Evolutionary conservation across 2,888 invertebrate genomes (phyloP).

Genomic region (Branchellion lobata): DNA sequence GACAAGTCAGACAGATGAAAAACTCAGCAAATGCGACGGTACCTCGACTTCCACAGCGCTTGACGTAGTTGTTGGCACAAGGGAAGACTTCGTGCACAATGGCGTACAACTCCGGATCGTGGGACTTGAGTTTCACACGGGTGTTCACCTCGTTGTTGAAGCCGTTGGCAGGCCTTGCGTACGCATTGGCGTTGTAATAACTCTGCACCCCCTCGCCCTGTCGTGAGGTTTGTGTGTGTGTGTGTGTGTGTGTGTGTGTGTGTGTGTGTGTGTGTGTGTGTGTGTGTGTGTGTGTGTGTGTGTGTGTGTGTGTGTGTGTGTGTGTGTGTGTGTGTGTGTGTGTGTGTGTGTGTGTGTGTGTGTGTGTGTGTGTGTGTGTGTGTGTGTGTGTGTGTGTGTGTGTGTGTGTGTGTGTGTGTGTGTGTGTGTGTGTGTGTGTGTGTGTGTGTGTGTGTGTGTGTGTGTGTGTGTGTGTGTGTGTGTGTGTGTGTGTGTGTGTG

Average conservation of each 20-base stretch:
- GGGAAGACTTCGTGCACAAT: constrained; percentile 53
- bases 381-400: no score
- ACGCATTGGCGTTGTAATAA: constrained; percentile 54
- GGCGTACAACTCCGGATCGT: constrained; percentile 53
- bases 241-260: constrained; percentile 16
- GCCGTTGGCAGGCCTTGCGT: constrained; percentile 51
- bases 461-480: no score
- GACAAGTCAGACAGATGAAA: no score
- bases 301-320: constrained; percentile 15
- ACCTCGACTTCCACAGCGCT: constrained; percentile 52
- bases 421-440: no score
- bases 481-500: no score
- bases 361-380: no score
- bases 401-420: no score
- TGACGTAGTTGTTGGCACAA: constrained; percentile 54
- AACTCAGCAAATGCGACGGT: no score
- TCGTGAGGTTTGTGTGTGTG: neutral
- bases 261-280: constrained; percentile 22
- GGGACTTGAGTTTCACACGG: constrained; percentile 51
- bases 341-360: neutral
- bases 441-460: no score
- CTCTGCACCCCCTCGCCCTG: constrained; percentile 55
- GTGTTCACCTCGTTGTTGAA: constrained; percentile 53
- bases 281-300: constrained; percentile 22
- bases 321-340: neutral